These are phyloP conservation scores for Neuroscelio doddi DNA, from an alignment of 2,888 invertebrate species.

Conservation along the genomic window DNA sequence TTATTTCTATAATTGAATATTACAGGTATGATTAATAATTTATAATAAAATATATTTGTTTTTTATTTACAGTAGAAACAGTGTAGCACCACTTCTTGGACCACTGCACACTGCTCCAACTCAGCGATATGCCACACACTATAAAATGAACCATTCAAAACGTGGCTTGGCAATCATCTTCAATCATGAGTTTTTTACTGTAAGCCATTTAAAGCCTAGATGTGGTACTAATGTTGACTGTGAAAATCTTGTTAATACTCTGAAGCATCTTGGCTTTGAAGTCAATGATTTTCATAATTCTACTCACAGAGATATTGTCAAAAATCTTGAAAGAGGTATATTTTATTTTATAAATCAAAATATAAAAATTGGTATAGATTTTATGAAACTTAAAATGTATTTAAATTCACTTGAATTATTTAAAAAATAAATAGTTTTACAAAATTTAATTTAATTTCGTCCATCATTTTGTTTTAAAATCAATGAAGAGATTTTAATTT, in stretches of 20 bases:
- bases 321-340: constrained; percentile 77
- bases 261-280: constrained; percentile 81
- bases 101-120: constrained; percentile 63
- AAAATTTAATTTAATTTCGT: too few species aligned
- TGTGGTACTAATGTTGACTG: constrained; percentile 91
- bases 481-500: too few species aligned
- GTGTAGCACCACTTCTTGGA: constrained; percentile 52
- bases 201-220: constrained; percentile 80
- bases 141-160: constrained; percentile 88
- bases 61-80: constrained; percentile 50
- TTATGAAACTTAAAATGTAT: neutral
- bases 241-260: constrained; percentile 79
- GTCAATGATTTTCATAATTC: constrained; percentile 82
- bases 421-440: too few species aligned
- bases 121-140: constrained; percentile 81
- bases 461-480: too few species aligned
- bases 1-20: too few species aligned
- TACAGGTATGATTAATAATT: neutral
- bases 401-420: neutral
- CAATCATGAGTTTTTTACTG: constrained; percentile 89
- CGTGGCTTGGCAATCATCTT: constrained; percentile 91
- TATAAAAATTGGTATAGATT: neutral
- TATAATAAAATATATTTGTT: neutral
- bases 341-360: neutral
- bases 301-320: constrained; percentile 79